phyloP scores from a whole-genome alignment of 2,113 vertebrate species.

The Probosciger aterrimus region DNA sequence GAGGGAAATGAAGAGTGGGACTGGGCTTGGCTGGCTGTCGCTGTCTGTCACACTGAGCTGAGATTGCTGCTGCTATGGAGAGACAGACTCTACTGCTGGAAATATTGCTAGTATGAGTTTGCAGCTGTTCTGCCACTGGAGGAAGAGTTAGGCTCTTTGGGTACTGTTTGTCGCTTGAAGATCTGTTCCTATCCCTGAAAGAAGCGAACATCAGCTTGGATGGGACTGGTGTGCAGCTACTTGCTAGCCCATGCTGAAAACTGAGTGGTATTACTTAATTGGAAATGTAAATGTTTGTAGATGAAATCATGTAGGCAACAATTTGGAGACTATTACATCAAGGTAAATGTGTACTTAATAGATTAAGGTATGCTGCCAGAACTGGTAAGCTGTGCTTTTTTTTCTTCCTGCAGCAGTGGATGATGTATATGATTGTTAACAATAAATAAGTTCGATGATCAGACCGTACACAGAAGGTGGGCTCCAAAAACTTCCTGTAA shows the following conservation, averaged over 20 bases:
- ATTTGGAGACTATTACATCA: neutral
- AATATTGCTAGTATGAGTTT: neutral
- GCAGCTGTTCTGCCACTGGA: rapidly evolving
- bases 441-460: neutral
- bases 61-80: neutral
- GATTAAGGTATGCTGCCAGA: neutral
- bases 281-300: neutral
- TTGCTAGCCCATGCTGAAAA: neutral
- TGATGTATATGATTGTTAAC: neutral
- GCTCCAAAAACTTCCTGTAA: neutral
- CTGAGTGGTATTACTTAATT: neutral
- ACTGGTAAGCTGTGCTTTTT: neutral
- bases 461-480: neutral
- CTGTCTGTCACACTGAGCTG: neutral
- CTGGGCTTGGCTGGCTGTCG: neutral
- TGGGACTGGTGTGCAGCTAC: neutral
- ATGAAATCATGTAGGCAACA: neutral
- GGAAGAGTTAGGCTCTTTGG: neutral
- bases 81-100: rapidly evolving
- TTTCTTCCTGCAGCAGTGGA: neutral
- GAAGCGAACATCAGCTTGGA: neutral
- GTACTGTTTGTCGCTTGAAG: neutral
- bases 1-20: neutral
- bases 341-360: neutral
- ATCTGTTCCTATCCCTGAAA: neutral